These are phyloP conservation scores for Phthorimaea operculella DNA, from an alignment of 1,140 invertebrate genomes.

Conservation along the genomic window DNA sequence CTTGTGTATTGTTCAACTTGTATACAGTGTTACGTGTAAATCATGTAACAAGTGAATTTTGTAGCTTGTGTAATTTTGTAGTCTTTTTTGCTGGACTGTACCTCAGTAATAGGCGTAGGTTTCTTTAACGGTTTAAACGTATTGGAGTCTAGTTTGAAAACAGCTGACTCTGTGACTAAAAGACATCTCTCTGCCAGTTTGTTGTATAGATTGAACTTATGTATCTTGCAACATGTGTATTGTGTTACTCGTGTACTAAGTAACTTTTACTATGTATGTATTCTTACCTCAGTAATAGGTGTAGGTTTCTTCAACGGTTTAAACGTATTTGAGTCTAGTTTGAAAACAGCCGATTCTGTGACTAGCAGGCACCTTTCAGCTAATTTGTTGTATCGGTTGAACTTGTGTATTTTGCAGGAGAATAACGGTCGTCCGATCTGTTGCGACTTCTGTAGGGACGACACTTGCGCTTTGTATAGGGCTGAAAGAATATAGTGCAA, in stretches of 20 bases:
- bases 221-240: slow-evolving; percentile 62
- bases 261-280: too few species aligned
- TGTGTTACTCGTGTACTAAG: too few species aligned
- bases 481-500: slow-evolving; percentile 55
- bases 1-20: too few species aligned
- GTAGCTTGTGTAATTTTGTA: too few species aligned
- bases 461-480: slow-evolving; percentile 68
- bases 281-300: slow-evolving; percentile 79
- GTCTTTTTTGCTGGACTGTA: too few species aligned
- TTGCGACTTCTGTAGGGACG: slow-evolving; percentile 33
- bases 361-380: slow-evolving; percentile 89
- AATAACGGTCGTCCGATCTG: slow-evolving; percentile 57
- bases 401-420: slow-evolving; percentile 73
- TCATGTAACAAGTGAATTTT: too few species aligned
- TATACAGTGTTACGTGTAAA: too few species aligned
- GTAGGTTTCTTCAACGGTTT: slow-evolving; percentile 88
- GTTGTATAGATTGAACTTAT: slow-evolving; percentile 80
- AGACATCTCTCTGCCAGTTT: slow-evolving; percentile 79
- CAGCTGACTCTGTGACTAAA: slow-evolving; percentile 85
- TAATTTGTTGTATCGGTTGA: slow-evolving; percentile 85
- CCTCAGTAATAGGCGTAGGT: slow-evolving; percentile 82
- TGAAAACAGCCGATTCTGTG: slow-evolving; percentile 90
- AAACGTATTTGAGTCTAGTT: slow-evolving; percentile 90
- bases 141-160: slow-evolving; percentile 90
- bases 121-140: slow-evolving; percentile 91